Percentiles rank a stretch among this genome's conserved stretches.
Conservation (phyloP, 2,888 invertebrate genomes). For the Hypercompe scribonia region DNA sequence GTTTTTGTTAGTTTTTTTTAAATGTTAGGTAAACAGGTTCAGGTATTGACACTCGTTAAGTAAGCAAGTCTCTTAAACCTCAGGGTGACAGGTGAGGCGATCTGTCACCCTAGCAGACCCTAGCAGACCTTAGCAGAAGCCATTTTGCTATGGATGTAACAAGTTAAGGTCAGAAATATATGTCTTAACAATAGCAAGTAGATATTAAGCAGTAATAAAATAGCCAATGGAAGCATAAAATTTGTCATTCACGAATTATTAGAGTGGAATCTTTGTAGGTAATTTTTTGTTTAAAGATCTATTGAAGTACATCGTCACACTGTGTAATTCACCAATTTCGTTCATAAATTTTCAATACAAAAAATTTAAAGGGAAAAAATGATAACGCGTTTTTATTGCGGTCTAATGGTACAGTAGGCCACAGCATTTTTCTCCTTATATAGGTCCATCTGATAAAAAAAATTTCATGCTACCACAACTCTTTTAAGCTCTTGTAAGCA, state of each 20-base stretch:
- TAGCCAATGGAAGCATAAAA: not conserved
- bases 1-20: not conserved
- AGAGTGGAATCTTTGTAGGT: conserved; percentile 40
- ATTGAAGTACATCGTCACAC: not conserved
- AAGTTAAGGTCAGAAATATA: too few species aligned
- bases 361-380: not conserved
- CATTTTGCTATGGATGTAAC: too few species aligned
- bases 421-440: not conserved
- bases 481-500: not conserved
- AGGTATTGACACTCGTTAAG: too few species aligned
- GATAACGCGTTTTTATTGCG: not conserved
- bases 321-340: not conserved
- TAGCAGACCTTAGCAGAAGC: too few species aligned
- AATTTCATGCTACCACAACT: too few species aligned
- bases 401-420: not conserved
- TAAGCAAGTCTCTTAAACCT: too few species aligned
- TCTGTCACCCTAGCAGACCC: too few species aligned
- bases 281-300: conserved; percentile 2
- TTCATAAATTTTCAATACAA: not conserved
- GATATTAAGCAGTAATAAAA: not conserved
- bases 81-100: too few species aligned
- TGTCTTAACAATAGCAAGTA: not conserved
- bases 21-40: too few species aligned
- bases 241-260: conserved; percentile 41
- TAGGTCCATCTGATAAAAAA: not conserved